Percentiles rank a stretch among this genome's conserved stretches.
phyloP scores from a whole-genome alignment of 2,888 invertebrate genomes.

The Furcula furcula region DNA sequence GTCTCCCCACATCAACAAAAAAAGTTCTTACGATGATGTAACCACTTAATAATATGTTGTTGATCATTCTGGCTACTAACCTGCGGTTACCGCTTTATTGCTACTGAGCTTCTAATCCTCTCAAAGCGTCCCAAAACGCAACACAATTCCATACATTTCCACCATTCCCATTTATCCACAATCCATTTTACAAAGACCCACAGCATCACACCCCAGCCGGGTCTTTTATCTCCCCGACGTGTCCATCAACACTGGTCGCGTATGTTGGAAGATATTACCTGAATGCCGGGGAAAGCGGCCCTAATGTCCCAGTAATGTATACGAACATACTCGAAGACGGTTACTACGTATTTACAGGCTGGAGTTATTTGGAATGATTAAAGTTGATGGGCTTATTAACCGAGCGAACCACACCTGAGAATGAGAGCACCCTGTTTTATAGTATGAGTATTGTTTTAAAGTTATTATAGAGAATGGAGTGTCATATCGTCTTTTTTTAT shows the following conservation, averaged over 20 bases:
- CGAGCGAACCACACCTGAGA: no score
- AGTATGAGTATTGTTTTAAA: no score
- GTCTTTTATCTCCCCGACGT: conserved; percentile 3
- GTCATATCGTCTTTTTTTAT: no score
- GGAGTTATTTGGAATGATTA: conserved; percentile 3
- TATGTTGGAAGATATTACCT: conserved; percentile 46
- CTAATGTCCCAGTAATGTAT: conserved; percentile 55
- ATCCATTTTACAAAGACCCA: conserved; percentile 18
- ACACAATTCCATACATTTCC: conserved; percentile 18
- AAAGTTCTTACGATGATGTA: no score
- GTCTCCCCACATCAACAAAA: no score
- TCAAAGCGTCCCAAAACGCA: conserved; percentile 4
- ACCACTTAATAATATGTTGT: no score
- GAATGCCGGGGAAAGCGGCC: conserved; percentile 36
- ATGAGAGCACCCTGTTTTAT: no score
- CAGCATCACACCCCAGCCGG: conserved; percentile 6
- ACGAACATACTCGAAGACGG: conserved; percentile 28
- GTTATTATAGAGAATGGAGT: no score
- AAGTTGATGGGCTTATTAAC: no score
- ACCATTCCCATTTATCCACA: conserved; percentile 20
- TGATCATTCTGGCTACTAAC: no score
- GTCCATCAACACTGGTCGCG: conserved; percentile 27
- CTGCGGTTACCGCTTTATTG: no score
- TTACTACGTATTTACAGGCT: conserved; percentile 14
- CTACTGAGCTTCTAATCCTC: no score